phyloP scores from a whole-genome alignment of 2,797 vertebrate species.

The Ptychadena robeensis region DNA sequence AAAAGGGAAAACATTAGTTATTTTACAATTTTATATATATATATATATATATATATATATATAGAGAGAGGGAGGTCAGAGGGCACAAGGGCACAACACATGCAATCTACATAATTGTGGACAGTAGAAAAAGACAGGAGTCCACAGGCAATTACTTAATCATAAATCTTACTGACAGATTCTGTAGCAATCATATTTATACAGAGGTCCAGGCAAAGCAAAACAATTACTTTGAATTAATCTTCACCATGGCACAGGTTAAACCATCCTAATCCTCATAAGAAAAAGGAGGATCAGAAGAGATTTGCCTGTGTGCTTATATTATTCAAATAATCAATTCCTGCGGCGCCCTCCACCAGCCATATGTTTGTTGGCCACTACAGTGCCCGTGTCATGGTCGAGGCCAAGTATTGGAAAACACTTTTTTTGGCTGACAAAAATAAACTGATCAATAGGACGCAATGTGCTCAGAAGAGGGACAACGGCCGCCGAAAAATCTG shows the following conservation, averaged over 20 bases:
- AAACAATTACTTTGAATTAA: conserved; percentile 52
- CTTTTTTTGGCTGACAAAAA: neutral
- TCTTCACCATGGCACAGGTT: conserved; percentile 49
- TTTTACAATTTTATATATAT: no score
- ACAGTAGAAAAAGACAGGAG: neutral
- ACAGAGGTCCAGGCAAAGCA: conserved; percentile 23
- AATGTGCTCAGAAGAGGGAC: neutral
- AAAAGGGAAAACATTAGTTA: neutral
- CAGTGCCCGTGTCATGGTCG: neutral
- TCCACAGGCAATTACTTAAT: conserved; percentile 40
- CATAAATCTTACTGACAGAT: conserved; percentile 50
- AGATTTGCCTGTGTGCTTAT: conserved; percentile 17
- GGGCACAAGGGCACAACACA: neutral
- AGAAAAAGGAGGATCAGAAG: conserved; percentile 16
- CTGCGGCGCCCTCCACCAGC: conserved; percentile 5
- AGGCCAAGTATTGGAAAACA: neutral
- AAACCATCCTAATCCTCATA: conserved; percentile 54
- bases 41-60: neutral
- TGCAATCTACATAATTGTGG: conserved; percentile 1
- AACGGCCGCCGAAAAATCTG: neutral
- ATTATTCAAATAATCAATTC: conserved; percentile 56
- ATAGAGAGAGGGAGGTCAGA: no score
- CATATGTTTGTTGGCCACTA: conserved; percentile 35
- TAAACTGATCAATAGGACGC: neutral
- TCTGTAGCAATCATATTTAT: neutral